Percentiles rank a stretch among this genome's conserved stretches.
These are phyloP conservation scores for Aleiodes alternator DNA, from an alignment of 2,888 invertebrate species.

Conservation along the genomic window DNA sequence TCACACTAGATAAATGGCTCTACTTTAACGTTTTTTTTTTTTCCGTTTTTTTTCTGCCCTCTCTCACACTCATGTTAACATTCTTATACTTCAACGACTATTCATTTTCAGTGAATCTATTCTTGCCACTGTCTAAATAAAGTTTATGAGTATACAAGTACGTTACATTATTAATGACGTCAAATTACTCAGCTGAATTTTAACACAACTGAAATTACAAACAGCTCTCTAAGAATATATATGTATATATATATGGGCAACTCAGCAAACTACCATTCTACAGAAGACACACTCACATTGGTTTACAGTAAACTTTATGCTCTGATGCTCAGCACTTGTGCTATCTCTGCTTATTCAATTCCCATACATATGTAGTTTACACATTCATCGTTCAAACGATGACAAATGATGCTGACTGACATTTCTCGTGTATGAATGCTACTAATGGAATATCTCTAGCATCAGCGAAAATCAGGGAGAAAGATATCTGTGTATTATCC, in stretches of 20 bases:
- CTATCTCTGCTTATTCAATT: conserved; percentile 25
- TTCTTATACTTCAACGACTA: background rate
- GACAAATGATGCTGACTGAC: conserved; percentile 70
- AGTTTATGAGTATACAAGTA: conserved; percentile 37
- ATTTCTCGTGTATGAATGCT: conserved; percentile 49
- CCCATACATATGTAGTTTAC: conserved; percentile 39
- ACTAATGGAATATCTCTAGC: conserved; percentile 26
- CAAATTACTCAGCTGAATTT: conserved; percentile 69
- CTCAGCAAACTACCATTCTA: too few relatives aligned
- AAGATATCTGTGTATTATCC: background rate
- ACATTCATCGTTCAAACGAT: conserved; percentile 67
- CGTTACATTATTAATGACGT: conserved; percentile 66
- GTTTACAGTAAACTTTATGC: conserved; percentile 36
- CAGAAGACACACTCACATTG: background rate
- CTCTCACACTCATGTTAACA: too few relatives aligned
- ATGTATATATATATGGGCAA: background rate
- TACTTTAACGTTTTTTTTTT: background rate
- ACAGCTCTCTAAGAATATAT: conserved; percentile 37
- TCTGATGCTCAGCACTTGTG: conserved; percentile 50
- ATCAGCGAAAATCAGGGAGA: conserved; percentile 16
- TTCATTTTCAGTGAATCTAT: conserved; percentile 6
- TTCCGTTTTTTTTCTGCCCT: too few relatives aligned
- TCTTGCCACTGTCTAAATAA: conserved; percentile 3
- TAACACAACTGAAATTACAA: conserved; percentile 51
- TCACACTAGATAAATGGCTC: background rate